Conservation (phyloP, 2,797 vertebrate genomes). For the Macropus fuliginosus region DNA sequence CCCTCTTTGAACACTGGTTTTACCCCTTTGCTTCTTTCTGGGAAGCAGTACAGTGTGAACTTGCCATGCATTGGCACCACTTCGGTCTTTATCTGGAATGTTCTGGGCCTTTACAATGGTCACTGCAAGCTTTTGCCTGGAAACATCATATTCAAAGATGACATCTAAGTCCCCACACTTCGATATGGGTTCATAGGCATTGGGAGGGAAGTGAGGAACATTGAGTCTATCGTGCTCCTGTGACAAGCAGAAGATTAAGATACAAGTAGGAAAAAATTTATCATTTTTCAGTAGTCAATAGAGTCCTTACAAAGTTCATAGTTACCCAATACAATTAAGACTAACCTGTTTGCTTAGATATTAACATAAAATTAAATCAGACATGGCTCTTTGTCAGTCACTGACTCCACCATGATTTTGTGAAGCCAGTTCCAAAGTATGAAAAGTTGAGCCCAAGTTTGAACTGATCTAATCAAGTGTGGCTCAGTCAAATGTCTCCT, state of each 20-base stretch:
- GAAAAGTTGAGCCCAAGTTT: not conserved
- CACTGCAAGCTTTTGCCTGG: conserved; percentile 89
- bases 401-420: conserved; percentile 20
- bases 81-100: conserved; percentile 94
- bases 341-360: conserved; percentile 24
- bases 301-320: conserved; percentile 30
- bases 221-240: conserved; percentile 84
- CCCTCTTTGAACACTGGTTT: conserved; percentile 91
- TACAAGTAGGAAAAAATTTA: conserved; percentile 9
- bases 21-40: conserved; percentile 93
- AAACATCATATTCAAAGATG: conserved; percentile 88
- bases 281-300: not conserved
- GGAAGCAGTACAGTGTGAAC: conserved; percentile 94
- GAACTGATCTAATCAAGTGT: not conserved
- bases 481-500: not conserved
- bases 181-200: conserved; percentile 87
- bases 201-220: conserved; percentile 67
- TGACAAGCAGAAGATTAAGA: conserved; percentile 67
- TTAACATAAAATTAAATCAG: conserved; percentile 60
- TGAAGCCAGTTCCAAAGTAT: not conserved
- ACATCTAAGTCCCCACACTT: conserved; percentile 94
- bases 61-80: conserved; percentile 93
- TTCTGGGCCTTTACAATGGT: conserved; percentile 89
- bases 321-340: conserved; percentile 15
- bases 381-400: conserved; percentile 11